Conservation (phyloP, 2,888 invertebrate genomes). For the Troilus luridus region DNA sequence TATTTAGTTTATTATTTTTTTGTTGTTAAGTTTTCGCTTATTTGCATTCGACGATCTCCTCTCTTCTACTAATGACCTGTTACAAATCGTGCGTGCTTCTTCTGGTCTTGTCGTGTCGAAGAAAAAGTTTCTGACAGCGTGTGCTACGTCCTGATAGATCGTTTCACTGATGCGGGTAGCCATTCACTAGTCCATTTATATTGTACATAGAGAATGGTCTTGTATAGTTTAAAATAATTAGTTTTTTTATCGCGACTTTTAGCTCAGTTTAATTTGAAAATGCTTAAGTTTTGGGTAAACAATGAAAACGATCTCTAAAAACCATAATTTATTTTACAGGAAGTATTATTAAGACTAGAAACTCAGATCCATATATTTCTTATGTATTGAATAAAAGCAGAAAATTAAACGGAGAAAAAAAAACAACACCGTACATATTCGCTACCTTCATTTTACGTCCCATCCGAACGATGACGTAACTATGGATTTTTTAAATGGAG, state of each 20-base stretch:
- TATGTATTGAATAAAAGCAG: too few relatives aligned
- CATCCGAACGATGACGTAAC: too few relatives aligned
- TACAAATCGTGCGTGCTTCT: slow-evolving; percentile 19
- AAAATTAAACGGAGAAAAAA: too few relatives aligned
- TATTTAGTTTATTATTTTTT: slow-evolving; percentile 28
- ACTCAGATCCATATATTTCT: too few relatives aligned
- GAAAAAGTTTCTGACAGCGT: slow-evolving; percentile 13
- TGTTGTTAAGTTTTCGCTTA: slow-evolving; percentile 32
- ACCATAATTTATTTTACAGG: too few relatives aligned
- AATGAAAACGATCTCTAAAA: too few relatives aligned
- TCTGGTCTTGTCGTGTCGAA: not conserved
- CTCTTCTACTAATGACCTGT: slow-evolving; percentile 23
- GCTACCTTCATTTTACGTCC: too few relatives aligned
- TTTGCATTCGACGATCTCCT: not conserved
- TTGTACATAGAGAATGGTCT: not conserved
- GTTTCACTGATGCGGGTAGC: slow-evolving; percentile 32
- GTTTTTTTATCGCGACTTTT: not conserved
- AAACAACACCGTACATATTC: too few relatives aligned
- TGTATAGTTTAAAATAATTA: not conserved
- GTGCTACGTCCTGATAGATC: not conserved
- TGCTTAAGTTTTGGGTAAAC: too few relatives aligned
- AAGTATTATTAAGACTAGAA: too few relatives aligned
- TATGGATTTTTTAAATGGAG: too few relatives aligned
- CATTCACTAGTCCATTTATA: not conserved
- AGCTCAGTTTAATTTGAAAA: too few relatives aligned